phyloP scores from a whole-genome alignment of 2,113 vertebrate species.

The Cryptotis parvus region DNA sequence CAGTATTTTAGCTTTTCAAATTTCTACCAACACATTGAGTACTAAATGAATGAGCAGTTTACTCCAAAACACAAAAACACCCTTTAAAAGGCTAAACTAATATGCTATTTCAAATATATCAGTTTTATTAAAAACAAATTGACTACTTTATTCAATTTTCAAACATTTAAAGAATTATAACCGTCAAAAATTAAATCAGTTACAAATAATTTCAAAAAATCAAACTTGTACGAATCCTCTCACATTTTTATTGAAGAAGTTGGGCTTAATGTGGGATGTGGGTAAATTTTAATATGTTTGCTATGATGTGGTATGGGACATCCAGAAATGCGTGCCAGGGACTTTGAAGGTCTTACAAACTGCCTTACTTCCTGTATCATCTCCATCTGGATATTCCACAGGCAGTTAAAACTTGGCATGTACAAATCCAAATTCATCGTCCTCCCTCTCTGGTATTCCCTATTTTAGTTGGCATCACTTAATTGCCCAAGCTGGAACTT shows the following conservation, averaged over 20 bases:
- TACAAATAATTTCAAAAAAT: slow-evolving; percentile 57
- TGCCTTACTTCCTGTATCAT: slow-evolving; percentile 41
- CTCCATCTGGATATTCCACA: slow-evolving; percentile 55
- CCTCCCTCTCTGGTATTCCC: slow-evolving; percentile 39
- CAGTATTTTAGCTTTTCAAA: background rate
- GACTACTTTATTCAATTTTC: slow-evolving; percentile 40
- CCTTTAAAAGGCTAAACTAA: background rate
- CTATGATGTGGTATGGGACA: slow-evolving; percentile 54
- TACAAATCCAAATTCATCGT: slow-evolving; percentile 32
- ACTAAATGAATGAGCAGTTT: slow-evolving; percentile 14
- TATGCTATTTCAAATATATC: background rate
- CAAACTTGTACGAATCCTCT: slow-evolving; percentile 29
- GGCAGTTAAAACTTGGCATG: slow-evolving; percentile 43
- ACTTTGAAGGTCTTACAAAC: slow-evolving; percentile 61
- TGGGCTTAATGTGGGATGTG: slow-evolving; percentile 51
- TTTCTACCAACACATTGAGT: background rate
- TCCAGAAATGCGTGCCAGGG: slow-evolving; percentile 53
- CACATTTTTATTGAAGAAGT: slow-evolving; percentile 21
- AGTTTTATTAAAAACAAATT: slow-evolving; percentile 40
- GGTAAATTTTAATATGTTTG: slow-evolving; percentile 51
- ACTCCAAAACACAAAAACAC: background rate
- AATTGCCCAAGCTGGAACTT: slow-evolving; percentile 11
- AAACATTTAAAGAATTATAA: background rate
- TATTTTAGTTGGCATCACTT: slow-evolving; percentile 61
- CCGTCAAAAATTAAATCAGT: slow-evolving; percentile 48